phyloP scores from a whole-genome alignment of 1,140 invertebrate genomes.

The Argopecten irradians region DNA sequence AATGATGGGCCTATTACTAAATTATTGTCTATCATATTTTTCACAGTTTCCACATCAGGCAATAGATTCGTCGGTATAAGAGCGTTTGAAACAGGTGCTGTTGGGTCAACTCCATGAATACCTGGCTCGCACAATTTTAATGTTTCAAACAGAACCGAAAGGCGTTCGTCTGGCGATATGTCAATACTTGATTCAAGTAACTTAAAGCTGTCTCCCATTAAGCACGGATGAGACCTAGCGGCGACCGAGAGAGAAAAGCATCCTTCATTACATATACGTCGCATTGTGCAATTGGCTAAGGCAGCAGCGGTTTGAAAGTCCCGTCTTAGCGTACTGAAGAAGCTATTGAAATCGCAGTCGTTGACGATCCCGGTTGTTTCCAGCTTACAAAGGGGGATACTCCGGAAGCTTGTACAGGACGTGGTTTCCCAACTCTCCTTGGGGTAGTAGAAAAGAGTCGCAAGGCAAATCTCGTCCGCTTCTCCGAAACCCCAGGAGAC shows the following conservation, averaged over 20 bases:
- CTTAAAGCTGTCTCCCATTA: slow-evolving; percentile 44
- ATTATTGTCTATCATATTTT: neutral
- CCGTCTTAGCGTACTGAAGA: slow-evolving; percentile 43
- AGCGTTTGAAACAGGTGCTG: neutral
- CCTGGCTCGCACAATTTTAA: neutral
- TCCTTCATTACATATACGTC: slow-evolving; percentile 26
- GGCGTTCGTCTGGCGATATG: neutral
- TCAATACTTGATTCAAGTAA: slow-evolving; percentile 28
- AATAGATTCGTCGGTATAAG: neutral
- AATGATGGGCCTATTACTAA: neutral
- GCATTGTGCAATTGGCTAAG: slow-evolving; percentile 34
- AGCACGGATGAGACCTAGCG: slow-evolving; percentile 42
- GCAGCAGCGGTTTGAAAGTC: slow-evolving; percentile 17
- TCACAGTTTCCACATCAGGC: neutral
- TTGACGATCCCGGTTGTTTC: slow-evolving; percentile 47
- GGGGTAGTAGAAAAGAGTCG: slow-evolving; percentile 46
- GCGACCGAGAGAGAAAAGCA: slow-evolving; percentile 37
- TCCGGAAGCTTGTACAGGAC: slow-evolving; percentile 41
- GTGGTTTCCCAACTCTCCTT: slow-evolving; percentile 34
- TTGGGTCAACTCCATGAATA: neutral
- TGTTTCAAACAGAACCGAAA: neutral
- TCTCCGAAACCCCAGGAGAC: slow-evolving; percentile 45
- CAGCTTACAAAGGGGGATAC: slow-evolving; percentile 48
- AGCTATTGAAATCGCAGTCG: slow-evolving; percentile 44
- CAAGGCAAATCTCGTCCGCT: slow-evolving; percentile 49